phyloP scores from a whole-genome alignment of 2,113 vertebrate genomes.

The Leucosticte australis region DNA sequence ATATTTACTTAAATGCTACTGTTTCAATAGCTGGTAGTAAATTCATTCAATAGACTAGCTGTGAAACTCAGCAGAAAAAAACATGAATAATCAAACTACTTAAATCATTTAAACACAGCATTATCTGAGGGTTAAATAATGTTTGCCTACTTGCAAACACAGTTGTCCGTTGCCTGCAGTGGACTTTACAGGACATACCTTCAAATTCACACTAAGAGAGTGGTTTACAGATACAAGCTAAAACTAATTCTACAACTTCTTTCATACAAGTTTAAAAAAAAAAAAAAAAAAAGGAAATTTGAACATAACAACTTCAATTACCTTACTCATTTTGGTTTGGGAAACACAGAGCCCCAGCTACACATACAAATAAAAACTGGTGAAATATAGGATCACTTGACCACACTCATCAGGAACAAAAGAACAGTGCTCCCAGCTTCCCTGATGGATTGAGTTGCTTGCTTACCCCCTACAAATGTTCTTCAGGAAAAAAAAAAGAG shows the following conservation, averaged over 20 bases:
- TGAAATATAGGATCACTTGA: background rate
- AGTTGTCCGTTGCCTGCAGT: background rate
- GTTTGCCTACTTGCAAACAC: background rate
- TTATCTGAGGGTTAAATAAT: background rate
- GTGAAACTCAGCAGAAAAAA: conserved; percentile 4
- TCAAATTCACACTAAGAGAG: background rate
- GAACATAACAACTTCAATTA: background rate
- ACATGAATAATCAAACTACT: conserved; percentile 14
- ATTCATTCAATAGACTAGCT: conserved; percentile 8
- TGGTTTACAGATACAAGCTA: background rate
- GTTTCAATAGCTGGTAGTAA: conserved; percentile 28
- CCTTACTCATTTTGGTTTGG: background rate
- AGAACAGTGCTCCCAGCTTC: background rate
- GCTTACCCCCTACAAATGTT: background rate
- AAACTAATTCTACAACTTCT: background rate
- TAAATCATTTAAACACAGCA: background rate
- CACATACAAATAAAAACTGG: background rate
- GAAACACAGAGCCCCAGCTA: background rate
- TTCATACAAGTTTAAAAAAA: background rate
- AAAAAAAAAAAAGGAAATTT: background rate
- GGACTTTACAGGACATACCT: background rate
- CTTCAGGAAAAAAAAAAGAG: background rate
- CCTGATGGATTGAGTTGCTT: background rate
- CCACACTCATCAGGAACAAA: background rate
- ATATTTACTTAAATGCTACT: conserved; percentile 24